Evolutionary conservation across 1,140 invertebrate genomes (phyloP).

Genomic region (Trigoniulus corallinus): DNA sequence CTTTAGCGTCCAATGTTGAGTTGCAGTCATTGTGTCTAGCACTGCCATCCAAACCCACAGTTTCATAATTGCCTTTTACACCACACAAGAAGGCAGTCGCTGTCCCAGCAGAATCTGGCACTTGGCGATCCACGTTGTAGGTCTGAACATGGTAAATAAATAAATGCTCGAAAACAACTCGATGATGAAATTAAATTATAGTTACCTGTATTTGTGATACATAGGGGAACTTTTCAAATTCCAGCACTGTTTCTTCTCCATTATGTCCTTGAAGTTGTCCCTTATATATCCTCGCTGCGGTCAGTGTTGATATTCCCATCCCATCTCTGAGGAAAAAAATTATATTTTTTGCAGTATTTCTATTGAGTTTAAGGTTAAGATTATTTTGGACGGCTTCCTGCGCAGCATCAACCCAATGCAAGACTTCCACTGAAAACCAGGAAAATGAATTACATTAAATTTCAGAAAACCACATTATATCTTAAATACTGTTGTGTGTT

Average conservation of each 20-base stretch:
- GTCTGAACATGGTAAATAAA: slow-evolving; percentile 40
- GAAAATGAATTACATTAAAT: too few relatives aligned
- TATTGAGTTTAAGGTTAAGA: too few relatives aligned
- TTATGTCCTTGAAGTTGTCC: slow-evolving; percentile 36
- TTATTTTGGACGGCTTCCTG: too few relatives aligned
- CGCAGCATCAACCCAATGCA: too few relatives aligned
- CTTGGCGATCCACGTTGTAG: slow-evolving; percentile 58
- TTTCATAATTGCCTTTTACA: slow-evolving; percentile 58
- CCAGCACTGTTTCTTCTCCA: slow-evolving; percentile 47
- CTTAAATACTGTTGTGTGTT: too few relatives aligned
- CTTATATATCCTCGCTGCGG: slow-evolving; percentile 50
- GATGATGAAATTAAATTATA: slow-evolving; percentile 24
- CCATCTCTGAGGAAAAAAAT: slow-evolving; percentile 65
- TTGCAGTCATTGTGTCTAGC: slow-evolving; percentile 41
- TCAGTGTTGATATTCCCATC: slow-evolving; percentile 57
- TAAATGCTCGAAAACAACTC: slow-evolving; percentile 12
- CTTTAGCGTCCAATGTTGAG: slow-evolving; percentile 25
- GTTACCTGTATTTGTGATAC: slow-evolving; percentile 51
- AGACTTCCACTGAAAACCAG: too few relatives aligned
- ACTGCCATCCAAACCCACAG: slow-evolving; percentile 47
- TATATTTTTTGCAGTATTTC: slow-evolving; percentile 62
- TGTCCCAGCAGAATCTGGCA: slow-evolving; percentile 59
- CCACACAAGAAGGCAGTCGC: slow-evolving; percentile 58
- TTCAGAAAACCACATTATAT: too few relatives aligned
- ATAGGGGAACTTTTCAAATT: slow-evolving; percentile 57